Evolutionary conservation across 2,113 vertebrate genomes (phyloP), one percentile per base, ranked within the genome.

Genomic region (Apodemus sylvaticus): DNA sequence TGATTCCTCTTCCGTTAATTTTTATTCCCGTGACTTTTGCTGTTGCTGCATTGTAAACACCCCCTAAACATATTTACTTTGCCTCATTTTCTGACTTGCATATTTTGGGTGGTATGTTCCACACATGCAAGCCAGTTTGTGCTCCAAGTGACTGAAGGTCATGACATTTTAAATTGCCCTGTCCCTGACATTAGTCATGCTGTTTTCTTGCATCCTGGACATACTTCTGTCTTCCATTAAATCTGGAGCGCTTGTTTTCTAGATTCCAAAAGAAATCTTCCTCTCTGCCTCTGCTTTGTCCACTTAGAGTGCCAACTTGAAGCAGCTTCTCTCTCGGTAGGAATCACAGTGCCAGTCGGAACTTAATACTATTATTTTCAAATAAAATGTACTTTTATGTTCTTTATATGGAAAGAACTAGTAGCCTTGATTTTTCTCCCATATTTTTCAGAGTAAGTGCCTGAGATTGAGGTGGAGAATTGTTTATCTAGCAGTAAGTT

Each of bases 361-460:
- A 89, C 26, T 83, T 89, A 93, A 89, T 55, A 31, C 17, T 20
- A 12, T 42, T 66, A 62, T 42, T 96, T 45, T 93, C 58, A 86
- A 14, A 16, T 34, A 78, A 94, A 95, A 94, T 85, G 68, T 83
- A 76, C 74, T 94, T 87, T 51, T 31, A 7, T 51, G 55, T 89
- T 97, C 68, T 96, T 95, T 78, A 92, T n/a, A 60, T 89, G 62
- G 88, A 94, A 96, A 92, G 51, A 82, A 86, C 7, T 39, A 45
- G n/a, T 83, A 91, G 91, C 55, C 51, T 73, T 86, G 87, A 89
- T 70, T 95, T 93, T 90, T 24, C 88, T 62, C 91, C 39, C 90
- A 95, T 66, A 87, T 74, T 93, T 92, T 92, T 11, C 39, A 48
- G 60, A 64, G 29, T 29, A 91, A 96, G 51, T 78, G 62, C 53